Percentiles rank a stretch among this genome's conserved stretches.
These are phyloP conservation scores for Microctonus aethiopoides DNA, from an alignment of 2,888 invertebrate genomes.

Conservation along the genomic window DNA sequence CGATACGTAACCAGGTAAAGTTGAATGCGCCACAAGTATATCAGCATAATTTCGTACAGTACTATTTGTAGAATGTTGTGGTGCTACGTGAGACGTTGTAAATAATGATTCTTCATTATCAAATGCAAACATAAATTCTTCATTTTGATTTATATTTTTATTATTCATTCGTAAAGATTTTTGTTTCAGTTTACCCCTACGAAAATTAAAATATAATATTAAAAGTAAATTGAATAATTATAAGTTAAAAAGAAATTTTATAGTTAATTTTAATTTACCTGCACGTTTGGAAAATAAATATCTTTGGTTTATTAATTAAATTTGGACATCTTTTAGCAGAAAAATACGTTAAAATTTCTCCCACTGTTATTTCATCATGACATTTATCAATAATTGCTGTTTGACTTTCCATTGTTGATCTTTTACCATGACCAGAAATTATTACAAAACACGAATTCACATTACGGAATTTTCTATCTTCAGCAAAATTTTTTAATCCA, in stretches of 20 bases:
- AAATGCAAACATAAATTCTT: not conserved
- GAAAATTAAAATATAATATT: constrained; percentile 13
- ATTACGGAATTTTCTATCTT: constrained; percentile 43
- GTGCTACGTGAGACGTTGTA: not conserved
- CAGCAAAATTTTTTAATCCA: constrained; percentile 50
- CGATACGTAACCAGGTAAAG: constrained; percentile 68
- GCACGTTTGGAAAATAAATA: constrained; percentile 73
- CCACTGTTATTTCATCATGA: constrained; percentile 45
- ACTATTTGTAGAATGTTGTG: too few species aligned
- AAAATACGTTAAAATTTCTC: constrained; percentile 64
- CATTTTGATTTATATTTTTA: constrained; percentile 7
- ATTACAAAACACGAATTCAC: constrained; percentile 62
- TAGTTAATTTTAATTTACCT: constrained; percentile 56
- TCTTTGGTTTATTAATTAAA: constrained; percentile 71
- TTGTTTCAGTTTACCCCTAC: constrained; percentile 42
- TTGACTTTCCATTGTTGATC: constrained; percentile 46
- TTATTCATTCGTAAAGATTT: constrained; percentile 30
- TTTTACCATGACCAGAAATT: constrained; percentile 59
- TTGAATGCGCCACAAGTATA: constrained; percentile 70
- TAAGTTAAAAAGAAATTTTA: not conserved
- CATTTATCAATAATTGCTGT: constrained; percentile 50
- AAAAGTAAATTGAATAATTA: not conserved
- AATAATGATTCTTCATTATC: constrained; percentile 7
- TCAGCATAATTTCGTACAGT: constrained; percentile 66
- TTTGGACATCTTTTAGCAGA: constrained; percentile 65